A percentile compares a stretch with the other conserved stretches of the same genome.
These are phyloP conservation scores for Pterophyllum scalare DNA, from an alignment of 2,113 vertebrate species.

Conservation along the genomic window DNA sequence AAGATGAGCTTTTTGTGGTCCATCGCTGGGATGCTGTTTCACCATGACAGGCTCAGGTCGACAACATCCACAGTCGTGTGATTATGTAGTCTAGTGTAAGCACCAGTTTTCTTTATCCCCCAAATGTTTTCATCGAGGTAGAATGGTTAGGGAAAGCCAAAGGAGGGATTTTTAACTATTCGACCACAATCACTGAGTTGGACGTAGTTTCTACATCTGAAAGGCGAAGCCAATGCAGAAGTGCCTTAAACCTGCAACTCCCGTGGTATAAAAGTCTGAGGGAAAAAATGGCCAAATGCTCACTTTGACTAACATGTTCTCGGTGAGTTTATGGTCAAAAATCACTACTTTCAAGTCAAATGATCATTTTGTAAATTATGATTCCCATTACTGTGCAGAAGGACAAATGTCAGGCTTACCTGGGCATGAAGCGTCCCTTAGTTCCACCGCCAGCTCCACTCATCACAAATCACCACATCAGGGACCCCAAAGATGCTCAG, in stretches of 20 bases:
- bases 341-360: background rate
- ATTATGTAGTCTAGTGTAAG: background rate
- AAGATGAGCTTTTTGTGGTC: no score
- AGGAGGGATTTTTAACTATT: background rate
- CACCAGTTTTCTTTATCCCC: background rate
- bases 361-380: background rate
- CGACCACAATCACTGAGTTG: background rate
- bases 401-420: background rate
- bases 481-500: background rate
- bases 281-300: background rate
- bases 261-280: rapidly evolving
- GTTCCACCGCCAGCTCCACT: background rate
- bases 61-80: background rate
- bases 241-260: background rate
- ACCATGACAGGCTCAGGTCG: no score
- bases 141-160: no score
- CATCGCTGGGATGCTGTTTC: no score
- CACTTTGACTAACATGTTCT: background rate
- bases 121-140: background rate
- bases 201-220: background rate
- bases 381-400: background rate
- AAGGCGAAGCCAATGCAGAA: background rate
- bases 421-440: background rate
- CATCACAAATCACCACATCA: background rate
- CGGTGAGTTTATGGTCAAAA: background rate